Evolutionary conservation across 2,113 vertebrate species (phyloP), one percentile per base, ranked within the genome.

Genomic region (Pteropus alecto): DNA sequence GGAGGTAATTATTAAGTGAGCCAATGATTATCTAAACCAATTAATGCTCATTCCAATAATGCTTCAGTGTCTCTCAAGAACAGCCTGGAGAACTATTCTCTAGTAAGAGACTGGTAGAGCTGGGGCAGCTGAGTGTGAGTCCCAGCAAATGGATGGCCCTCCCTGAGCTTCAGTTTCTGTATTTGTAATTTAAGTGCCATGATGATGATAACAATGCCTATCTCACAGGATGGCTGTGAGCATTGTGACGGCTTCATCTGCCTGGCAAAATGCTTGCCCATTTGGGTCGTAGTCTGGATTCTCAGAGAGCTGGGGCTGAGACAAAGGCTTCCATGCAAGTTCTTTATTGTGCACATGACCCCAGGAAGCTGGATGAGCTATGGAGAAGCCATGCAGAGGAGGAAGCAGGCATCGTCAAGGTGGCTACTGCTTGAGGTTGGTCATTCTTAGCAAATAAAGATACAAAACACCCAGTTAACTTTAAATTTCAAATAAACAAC

Each of bases 1-100:
- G 78, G 68, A 74, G 73, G 9, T 83, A 74, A 87, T 95, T 93
- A 92, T 93, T 86, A 96, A 81, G 93, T 68, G 88, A 95, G 65
- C 43, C 61, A 70, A 19, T 91, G 85, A 88, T 94, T 65, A 81
- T 90, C 77, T 86, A 77, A 92, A 87, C 61, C 61, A 91, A 41
- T 82, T 95, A 85, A 76, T 88, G 90, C 76, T 58, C 48, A 78
- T 90, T 93, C 93, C 38, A 68, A 68, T 85, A 88, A 97, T 89
- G 85, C n/a, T 77, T 95, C 90, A 21, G 2, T 86, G 24, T 91
- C 71, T 93, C 76, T 84, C 65, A 71, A 63, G 51, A 87, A 83
- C 11, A 76, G 68, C 18, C 15, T 85, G 24, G 60, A 68, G 58
- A 71, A 33, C 12, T 81, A 60, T 90, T 94, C 63, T 84, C 63